Percentiles rank a stretch among this genome's conserved stretches.
Evolutionary conservation across 2,113 vertebrate species (phyloP).

Genomic region (Amblyornis subalaris): DNA sequence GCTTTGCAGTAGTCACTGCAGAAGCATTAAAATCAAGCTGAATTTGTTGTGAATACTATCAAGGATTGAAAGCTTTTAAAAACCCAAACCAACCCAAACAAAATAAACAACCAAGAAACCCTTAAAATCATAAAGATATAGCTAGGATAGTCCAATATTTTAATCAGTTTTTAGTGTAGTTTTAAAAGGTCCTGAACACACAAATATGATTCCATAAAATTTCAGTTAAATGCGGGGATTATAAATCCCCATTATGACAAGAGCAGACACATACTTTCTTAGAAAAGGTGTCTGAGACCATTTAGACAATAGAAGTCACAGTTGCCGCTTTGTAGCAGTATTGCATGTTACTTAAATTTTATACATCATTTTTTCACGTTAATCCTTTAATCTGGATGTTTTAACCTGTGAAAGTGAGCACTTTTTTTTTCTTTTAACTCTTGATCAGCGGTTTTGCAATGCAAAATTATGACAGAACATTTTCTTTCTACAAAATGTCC

Average conservation of each 20-base stretch:
- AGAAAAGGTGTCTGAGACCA: constrained; percentile 34
- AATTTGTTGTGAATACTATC: neutral
- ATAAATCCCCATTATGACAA: constrained; percentile 21
- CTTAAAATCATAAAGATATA: neutral
- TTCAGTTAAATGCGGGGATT: constrained; percentile 34
- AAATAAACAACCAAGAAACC: neutral
- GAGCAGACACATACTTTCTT: constrained; percentile 33
- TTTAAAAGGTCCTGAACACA: neutral
- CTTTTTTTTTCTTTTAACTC: neutral
- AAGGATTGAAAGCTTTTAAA: neutral
- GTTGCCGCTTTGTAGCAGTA: constrained; percentile 18
- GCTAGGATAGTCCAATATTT: neutral
- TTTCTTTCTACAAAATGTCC: constrained; percentile 5
- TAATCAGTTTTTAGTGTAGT: neutral
- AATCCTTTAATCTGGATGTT: constrained; percentile 53
- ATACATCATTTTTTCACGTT: constrained; percentile 24
- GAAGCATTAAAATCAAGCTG: constrained; percentile 26
- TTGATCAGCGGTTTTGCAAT: neutral
- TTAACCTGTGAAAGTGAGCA: constrained; percentile 6
- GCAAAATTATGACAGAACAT: neutral
- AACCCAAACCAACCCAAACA: neutral
- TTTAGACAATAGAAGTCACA: constrained; percentile 50
- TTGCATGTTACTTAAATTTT: constrained; percentile 53
- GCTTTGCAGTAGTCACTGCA: constrained; percentile 46
- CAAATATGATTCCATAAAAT: constrained; percentile 15